A percentile compares a stretch with the other conserved stretches of the same genome.
Conservation (phyloP, 2,113 vertebrate genomes). For the Colinus virginianus region DNA sequence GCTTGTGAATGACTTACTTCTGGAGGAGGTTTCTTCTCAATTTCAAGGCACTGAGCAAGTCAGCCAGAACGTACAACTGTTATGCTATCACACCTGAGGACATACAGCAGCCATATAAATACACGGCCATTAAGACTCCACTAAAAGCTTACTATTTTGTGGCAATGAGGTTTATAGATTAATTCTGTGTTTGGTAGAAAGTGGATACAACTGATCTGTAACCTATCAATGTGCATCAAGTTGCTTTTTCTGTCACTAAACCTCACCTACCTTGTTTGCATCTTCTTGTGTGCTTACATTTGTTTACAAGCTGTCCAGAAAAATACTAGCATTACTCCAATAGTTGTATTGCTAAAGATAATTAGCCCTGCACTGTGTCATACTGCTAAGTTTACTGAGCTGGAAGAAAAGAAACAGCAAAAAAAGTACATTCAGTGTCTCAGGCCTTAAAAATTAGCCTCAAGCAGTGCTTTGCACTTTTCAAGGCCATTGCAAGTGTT, state of each 20-base stretch:
- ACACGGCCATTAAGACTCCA: neutral
- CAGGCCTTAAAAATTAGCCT: neutral
- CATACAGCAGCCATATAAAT: neutral
- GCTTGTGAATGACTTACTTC: neutral
- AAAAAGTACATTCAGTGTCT: neutral
- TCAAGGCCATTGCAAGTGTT: neutral
- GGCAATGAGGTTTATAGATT: neutral
- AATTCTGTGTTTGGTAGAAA: neutral
- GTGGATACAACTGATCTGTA: neutral
- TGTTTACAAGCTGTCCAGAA: slow-evolving; percentile 12
- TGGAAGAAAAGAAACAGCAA: neutral
- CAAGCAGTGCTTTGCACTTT: neutral
- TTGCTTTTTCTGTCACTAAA: neutral
- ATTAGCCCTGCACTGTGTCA: neutral
- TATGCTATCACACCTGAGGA: neutral
- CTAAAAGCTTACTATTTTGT: neutral
- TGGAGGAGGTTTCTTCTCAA: neutral
- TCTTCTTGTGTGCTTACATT: neutral
- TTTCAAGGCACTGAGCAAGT: neutral
- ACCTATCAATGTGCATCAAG: neutral
- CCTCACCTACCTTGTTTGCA: neutral
- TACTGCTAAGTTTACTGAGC: neutral
- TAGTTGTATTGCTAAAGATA: neutral
- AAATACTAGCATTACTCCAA: neutral
- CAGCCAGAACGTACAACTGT: neutral